Percentiles rank a stretch among this genome's conserved stretches.
Evolutionary conservation across 2,797 vertebrate species (phyloP).

Genomic region (Hephaestus fuliginosus): DNA sequence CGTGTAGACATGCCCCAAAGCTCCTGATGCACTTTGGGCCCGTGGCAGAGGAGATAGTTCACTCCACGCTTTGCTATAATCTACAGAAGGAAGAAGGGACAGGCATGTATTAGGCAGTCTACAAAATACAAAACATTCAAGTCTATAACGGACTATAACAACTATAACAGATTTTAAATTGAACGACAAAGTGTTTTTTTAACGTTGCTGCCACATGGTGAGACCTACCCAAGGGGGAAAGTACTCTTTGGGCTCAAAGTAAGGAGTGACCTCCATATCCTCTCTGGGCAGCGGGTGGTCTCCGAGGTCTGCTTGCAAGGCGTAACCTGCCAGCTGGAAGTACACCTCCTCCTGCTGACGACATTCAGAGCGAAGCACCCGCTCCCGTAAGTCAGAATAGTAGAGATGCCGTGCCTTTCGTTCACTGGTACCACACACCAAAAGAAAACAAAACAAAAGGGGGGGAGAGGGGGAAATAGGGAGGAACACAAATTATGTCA

Average conservation of each 20-base stretch:
- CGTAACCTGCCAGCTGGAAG: slow-evolving; percentile 93
- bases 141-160: neutral
- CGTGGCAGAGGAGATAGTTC: slow-evolving; percentile 90
- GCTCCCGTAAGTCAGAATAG: slow-evolving; percentile 91
- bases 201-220: neutral
- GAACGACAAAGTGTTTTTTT: neutral
- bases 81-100: slow-evolving; percentile 67
- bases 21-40: slow-evolving; percentile 91
- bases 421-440: slow-evolving; percentile 82
- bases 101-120: neutral
- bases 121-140: neutral
- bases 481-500: slow-evolving; percentile 4
- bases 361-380: slow-evolving; percentile 90
- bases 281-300: slow-evolving; percentile 82
- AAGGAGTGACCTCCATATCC: slow-evolving; percentile 70
- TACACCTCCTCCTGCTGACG: slow-evolving; percentile 93
- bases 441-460: slow-evolving; percentile 5
- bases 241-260: slow-evolving; percentile 93
- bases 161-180: neutral
- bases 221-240: slow-evolving; percentile 93
- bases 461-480: neutral
- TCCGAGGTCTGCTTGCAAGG: slow-evolving; percentile 91
- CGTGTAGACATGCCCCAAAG: slow-evolving; percentile 88
- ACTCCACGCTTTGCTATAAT: slow-evolving; percentile 91
- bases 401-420: slow-evolving; percentile 89